A percentile compares a stretch with the other conserved stretches of the same genome.
phyloP scores from a whole-genome alignment of 2,797 vertebrate genomes.

The Phrynocephalus guinanensis region DNA sequence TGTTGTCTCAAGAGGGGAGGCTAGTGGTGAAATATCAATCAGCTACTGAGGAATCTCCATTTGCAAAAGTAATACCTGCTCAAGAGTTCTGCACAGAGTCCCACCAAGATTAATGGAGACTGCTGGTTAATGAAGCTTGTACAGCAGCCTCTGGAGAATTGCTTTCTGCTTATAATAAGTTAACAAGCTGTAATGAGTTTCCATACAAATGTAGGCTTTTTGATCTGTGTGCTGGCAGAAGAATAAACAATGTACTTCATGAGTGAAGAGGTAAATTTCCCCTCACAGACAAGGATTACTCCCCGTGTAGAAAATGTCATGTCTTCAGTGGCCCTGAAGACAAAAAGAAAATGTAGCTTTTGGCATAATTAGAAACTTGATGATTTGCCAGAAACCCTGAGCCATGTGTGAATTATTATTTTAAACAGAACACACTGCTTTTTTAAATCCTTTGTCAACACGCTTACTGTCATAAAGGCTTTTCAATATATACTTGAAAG shows the following conservation, averaged over 20 bases:
- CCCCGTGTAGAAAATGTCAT: background rate
- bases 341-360: constrained; percentile 1
- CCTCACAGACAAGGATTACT: background rate
- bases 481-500: background rate
- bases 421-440: background rate
- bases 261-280: background rate
- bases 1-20: background rate
- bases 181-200: background rate
- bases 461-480: constrained; percentile 7
- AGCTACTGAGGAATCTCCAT: background rate
- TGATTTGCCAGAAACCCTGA: background rate
- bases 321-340: background rate
- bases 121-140: background rate
- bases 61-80: background rate
- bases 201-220: background rate
- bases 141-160: background rate
- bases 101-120: constrained; percentile 2
- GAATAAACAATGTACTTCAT: background rate
- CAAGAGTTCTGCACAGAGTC: background rate
- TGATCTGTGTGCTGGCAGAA: background rate
- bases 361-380: constrained; percentile 8
- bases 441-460: constrained; percentile 27
- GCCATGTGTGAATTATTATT: background rate
- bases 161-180: background rate
- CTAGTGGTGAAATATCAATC: background rate